Conservation (phyloP, 2,113 vertebrate genomes). For the Saccopteryx bilineata region DNA sequence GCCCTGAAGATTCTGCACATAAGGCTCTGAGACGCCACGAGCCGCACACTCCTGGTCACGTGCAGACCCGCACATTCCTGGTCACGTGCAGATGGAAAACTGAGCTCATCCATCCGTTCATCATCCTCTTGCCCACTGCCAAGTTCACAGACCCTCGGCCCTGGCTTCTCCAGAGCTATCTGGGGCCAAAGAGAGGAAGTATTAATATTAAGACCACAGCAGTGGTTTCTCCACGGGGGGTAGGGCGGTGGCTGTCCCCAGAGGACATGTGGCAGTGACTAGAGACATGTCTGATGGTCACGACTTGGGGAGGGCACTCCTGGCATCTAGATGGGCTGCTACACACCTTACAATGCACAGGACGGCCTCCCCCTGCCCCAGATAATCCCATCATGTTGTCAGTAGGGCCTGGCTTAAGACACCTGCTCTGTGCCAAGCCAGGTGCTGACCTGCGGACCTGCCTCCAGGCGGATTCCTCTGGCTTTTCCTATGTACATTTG, state of each 20-base stretch:
- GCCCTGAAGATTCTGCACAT: accelerated
- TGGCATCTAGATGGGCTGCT: not conserved
- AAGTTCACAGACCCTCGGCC: accelerated
- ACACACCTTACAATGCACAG: accelerated
- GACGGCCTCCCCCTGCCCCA: not conserved
- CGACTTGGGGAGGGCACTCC: not conserved
- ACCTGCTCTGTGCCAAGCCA: accelerated
- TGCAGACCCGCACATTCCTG: too few relatives aligned
- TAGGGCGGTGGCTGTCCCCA: not conserved
- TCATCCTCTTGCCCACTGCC: not conserved
- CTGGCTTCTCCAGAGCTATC: not conserved
- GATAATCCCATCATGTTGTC: not conserved
- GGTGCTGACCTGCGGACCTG: accelerated
- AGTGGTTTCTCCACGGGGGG: not conserved
- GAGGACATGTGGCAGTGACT: not conserved
- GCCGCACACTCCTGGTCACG: accelerated
- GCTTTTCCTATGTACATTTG: not conserved
- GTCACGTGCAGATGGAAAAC: not conserved
- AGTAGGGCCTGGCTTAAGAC: not conserved
- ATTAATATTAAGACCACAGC: accelerated
- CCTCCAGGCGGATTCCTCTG: not conserved
- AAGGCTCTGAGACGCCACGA: not conserved
- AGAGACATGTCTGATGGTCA: not conserved
- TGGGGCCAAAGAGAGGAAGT: not conserved
- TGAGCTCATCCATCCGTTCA: accelerated